These are phyloP conservation scores for Carposina sasakii DNA, from an alignment of 1,140 invertebrate species.

Conservation along the genomic window DNA sequence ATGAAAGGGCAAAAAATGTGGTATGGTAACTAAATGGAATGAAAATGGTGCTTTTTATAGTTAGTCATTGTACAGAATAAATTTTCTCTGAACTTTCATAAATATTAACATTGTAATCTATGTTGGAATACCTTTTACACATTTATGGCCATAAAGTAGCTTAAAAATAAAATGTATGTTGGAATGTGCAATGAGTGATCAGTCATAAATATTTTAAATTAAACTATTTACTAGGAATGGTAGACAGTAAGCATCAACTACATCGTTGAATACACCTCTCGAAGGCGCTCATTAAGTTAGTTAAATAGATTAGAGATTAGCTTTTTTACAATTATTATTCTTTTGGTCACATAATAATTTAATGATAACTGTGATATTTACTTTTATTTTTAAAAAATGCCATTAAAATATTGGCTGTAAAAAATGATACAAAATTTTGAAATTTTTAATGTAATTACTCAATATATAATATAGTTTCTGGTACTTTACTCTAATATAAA, in stretches of 20 bases:
- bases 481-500: slow-evolving; percentile 31
- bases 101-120: slow-evolving; percentile 36
- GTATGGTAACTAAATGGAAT: slow-evolving; percentile 45
- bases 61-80: slow-evolving; percentile 70
- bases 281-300: slow-evolving; percentile 38
- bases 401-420: slow-evolving; percentile 56
- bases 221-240: not conserved
- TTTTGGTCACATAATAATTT: slow-evolving; percentile 62
- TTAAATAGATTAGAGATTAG: slow-evolving; percentile 29
- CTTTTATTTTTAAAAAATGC: slow-evolving; percentile 58
- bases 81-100: slow-evolving; percentile 61
- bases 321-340: slow-evolving; percentile 50
- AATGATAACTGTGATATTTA: slow-evolving; percentile 72
- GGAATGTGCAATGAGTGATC: slow-evolving; percentile 31
- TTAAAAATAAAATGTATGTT: slow-evolving; percentile 17
- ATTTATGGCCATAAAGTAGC: not conserved
- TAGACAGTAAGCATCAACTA: not conserved
- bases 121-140: slow-evolving; percentile 15
- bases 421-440: slow-evolving; percentile 52
- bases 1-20: slow-evolving; percentile 26
- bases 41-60: slow-evolving; percentile 68
- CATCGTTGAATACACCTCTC: slow-evolving; percentile 23
- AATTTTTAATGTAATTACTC: slow-evolving; percentile 48
- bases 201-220: not conserved
- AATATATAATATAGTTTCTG: slow-evolving; percentile 41